These are phyloP conservation scores for Drosophila mimetica DNA, from an alignment of 2,888 invertebrate genomes.

Conservation along the genomic window DNA sequence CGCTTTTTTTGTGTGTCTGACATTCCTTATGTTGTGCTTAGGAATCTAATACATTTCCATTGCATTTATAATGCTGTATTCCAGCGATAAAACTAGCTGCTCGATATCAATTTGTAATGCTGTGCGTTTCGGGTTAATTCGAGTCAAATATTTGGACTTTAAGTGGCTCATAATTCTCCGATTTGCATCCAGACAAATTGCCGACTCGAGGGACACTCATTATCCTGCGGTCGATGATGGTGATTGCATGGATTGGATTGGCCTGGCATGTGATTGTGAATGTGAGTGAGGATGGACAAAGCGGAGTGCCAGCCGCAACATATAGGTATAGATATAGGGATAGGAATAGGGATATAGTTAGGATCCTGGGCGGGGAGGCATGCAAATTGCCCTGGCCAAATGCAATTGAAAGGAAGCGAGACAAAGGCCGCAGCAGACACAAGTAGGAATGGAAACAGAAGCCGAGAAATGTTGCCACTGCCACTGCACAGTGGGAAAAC, in stretches of 20 bases:
- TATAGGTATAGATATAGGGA: background rate
- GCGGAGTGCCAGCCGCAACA: constrained; percentile 20
- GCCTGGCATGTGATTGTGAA: background rate
- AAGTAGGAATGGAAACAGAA: constrained; percentile 16
- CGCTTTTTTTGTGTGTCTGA: too few relatives aligned
- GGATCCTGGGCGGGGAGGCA: constrained; percentile 2
- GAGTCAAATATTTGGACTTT: constrained; percentile 10
- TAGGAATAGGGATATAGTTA: background rate
- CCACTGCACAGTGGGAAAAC: constrained; percentile 5
- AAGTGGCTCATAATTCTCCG: constrained; percentile 13
- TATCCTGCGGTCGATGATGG: constrained; percentile 7
- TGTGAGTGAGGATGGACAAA: constrained; percentile 27
- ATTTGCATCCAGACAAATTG: constrained; percentile 16
- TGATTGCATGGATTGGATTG: constrained; percentile 8
- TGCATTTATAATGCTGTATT: too few relatives aligned
- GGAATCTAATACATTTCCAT: too few relatives aligned
- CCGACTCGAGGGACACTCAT: constrained; percentile 9
- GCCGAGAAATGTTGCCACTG: constrained; percentile 6
- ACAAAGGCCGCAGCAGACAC: constrained; percentile 34
- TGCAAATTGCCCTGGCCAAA: constrained; percentile 53
- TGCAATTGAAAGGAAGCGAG: constrained; percentile 56
- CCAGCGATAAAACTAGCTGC: too few relatives aligned
- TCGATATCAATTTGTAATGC: background rate
- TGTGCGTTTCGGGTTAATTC: background rate
- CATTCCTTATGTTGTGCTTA: too few relatives aligned